Evolutionary conservation across 2,888 invertebrate species (phyloP).

Genomic region (Syritta pipiens): DNA sequence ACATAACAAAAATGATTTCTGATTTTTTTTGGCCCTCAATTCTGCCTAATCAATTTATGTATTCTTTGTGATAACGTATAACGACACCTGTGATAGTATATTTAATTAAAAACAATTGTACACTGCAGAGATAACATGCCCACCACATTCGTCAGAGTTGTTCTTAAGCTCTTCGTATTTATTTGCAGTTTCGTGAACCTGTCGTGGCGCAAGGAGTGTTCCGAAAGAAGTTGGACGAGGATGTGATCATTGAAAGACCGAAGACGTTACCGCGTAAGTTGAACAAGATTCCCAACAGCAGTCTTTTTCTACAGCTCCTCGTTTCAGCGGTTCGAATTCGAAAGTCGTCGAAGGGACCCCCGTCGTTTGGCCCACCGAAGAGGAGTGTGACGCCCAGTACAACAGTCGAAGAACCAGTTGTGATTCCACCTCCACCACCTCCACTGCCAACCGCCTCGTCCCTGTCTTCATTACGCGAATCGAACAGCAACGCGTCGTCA

Average conservation of each 20-base stretch:
- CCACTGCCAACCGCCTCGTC: constrained; percentile 61
- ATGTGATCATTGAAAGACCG: constrained; percentile 73
- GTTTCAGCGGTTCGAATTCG: constrained; percentile 71
- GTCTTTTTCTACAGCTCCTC: not conserved
- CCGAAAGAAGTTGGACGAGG: constrained; percentile 75
- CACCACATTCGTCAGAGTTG: not conserved
- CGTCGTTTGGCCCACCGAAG: constrained; percentile 60
- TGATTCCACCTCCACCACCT: constrained; percentile 59
- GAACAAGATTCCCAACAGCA: not conserved
- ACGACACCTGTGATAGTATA: constrained; percentile 32
- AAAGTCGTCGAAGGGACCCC: constrained; percentile 58
- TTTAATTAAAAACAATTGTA: constrained; percentile 50
- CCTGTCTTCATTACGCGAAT: constrained; percentile 17
- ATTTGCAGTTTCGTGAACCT: constrained; percentile 74
- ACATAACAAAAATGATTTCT: constrained; percentile 10
- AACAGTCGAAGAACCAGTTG: constrained; percentile 60
- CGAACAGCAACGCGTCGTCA: constrained; percentile 29
- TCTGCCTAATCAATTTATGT: constrained; percentile 46
- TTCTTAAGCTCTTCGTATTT: constrained; percentile 26
- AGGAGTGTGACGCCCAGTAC: constrained; percentile 47
- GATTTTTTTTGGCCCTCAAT: constrained; percentile 1
- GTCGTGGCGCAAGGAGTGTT: constrained; percentile 76
- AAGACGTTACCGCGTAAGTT: constrained; percentile 74
- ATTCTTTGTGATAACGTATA: constrained; percentile 45
- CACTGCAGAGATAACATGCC: constrained; percentile 26